A percentile compares a stretch with the other conserved stretches of the same genome.
Evolutionary conservation across 2,113 vertebrate species (phyloP).

Genomic region (Triplophysa dalaica): DNA sequence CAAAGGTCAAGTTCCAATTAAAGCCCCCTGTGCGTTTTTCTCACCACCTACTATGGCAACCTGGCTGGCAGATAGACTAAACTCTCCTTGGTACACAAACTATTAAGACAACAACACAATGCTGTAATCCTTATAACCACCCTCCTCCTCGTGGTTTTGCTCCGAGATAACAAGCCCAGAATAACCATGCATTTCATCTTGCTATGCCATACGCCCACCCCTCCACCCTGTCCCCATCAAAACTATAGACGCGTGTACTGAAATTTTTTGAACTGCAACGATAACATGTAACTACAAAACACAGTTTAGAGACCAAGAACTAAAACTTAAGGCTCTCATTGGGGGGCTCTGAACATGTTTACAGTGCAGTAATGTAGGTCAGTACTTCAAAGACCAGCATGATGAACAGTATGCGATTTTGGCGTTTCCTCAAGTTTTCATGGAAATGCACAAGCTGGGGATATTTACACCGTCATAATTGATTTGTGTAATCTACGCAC

Average conservation of each 20-base stretch:
- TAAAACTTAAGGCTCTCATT: neutral
- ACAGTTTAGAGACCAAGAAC: neutral
- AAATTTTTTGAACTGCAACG: neutral
- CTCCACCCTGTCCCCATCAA: constrained; percentile 33
- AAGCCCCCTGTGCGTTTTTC: constrained; percentile 54
- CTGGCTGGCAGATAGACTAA: constrained; percentile 33
- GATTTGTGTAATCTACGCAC: constrained; percentile 60
- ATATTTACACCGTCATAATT: constrained; percentile 62
- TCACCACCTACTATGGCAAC: constrained; percentile 41
- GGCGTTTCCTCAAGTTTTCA: neutral
- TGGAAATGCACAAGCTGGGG: constrained; percentile 58
- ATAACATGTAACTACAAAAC: constrained; percentile 23
- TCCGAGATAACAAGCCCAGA: constrained; percentile 66
- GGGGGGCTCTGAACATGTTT: neutral
- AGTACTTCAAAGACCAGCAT: constrained; percentile 11
- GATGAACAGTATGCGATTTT: constrained; percentile 27
- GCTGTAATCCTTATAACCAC: constrained; percentile 26
- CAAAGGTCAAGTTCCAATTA: constrained; percentile 66
- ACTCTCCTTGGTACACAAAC: neutral
- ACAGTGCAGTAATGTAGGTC: neutral
- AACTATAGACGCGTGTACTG: constrained; percentile 49
- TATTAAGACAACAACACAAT: constrained; percentile 6
- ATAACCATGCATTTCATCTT: constrained; percentile 64
- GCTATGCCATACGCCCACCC: constrained; percentile 49
- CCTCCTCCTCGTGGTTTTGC: constrained; percentile 43